These are phyloP conservation scores for Cerastoderma edule DNA, from an alignment of 2,888 invertebrate species.

Conservation along the genomic window DNA sequence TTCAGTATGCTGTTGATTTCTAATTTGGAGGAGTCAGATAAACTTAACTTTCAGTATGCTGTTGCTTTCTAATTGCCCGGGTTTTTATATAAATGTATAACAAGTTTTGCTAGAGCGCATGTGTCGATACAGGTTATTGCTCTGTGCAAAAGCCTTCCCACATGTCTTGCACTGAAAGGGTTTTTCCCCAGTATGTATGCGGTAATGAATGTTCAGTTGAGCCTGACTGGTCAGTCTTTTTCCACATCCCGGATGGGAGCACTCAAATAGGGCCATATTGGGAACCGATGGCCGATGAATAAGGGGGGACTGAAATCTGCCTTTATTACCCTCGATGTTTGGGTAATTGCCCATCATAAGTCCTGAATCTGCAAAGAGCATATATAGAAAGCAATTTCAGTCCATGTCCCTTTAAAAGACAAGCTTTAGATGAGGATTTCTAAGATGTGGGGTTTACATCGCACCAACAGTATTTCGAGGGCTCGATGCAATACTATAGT, in stretches of 20 bases:
- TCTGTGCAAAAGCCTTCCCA: slow-evolving; percentile 38
- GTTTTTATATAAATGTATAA: no score
- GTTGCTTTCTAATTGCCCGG: no score
- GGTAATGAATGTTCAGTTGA: slow-evolving; percentile 33
- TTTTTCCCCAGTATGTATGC: slow-evolving; percentile 36
- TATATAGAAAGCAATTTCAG: no score
- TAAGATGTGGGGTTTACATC: no score
- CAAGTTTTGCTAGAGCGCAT: slow-evolving; percentile 22
- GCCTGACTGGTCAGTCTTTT: slow-evolving; percentile 27
- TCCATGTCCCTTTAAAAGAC: no score
- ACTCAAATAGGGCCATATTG: background rate
- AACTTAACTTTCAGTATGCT: no score
- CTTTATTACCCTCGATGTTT: background rate
- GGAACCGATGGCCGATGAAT: background rate
- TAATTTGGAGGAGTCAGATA: no score
- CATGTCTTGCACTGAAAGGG: slow-evolving; percentile 33
- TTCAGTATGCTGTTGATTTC: no score
- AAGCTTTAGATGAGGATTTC: no score
- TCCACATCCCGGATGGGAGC: slow-evolving; percentile 30
- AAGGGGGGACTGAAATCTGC: background rate
- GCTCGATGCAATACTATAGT: no score
- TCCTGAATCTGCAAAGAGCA: slow-evolving; percentile 18
- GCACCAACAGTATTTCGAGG: no score
- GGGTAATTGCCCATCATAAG: background rate
- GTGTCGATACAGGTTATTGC: slow-evolving; percentile 46